phyloP scores from a whole-genome alignment of 2,888 invertebrate genomes.

The Brenthis hecate region DNA sequence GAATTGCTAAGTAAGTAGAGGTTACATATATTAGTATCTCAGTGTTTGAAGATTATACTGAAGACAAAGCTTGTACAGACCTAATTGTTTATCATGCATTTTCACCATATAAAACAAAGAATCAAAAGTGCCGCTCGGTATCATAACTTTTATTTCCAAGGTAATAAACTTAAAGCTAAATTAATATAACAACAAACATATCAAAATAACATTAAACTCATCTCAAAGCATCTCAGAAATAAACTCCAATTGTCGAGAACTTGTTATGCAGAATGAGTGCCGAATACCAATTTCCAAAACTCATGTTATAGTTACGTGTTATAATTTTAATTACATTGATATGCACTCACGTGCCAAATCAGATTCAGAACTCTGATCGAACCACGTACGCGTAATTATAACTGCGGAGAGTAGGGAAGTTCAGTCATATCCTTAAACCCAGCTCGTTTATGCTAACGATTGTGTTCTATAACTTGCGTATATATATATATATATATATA shows the following conservation, averaged over 20 bases:
- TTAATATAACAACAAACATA: slow-evolving; percentile 3
- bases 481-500: no score
- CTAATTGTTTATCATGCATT: no score
- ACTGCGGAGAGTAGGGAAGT: slow-evolving; percentile 41
- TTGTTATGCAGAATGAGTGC: slow-evolving; percentile 45
- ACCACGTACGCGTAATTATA: slow-evolving; percentile 63
- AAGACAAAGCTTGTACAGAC: no score
- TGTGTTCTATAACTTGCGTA: background rate
- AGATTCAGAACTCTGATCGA: slow-evolving; percentile 53
- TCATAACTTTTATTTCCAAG: no score
- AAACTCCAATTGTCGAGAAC: slow-evolving; percentile 39
- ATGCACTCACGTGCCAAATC: slow-evolving; percentile 49
- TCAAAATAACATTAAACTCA: slow-evolving; percentile 16
- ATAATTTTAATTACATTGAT: slow-evolving; percentile 50
- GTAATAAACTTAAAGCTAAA: background rate
- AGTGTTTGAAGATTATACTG: no score
- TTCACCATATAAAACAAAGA: no score
- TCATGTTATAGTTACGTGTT: slow-evolving; percentile 44
- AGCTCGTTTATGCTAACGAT: background rate
- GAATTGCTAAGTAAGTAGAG: no score
- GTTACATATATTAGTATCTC: no score
- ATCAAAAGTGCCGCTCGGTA: no score
- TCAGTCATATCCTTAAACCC: slow-evolving; percentile 15
- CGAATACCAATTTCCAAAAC: slow-evolving; percentile 43
- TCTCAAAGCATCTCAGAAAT: slow-evolving; percentile 35